Percentiles rank a stretch among this genome's conserved stretches.
Evolutionary conservation across 2,888 invertebrate genomes (phyloP).

Genomic region (Harpagoxenus sublaevis): DNA sequence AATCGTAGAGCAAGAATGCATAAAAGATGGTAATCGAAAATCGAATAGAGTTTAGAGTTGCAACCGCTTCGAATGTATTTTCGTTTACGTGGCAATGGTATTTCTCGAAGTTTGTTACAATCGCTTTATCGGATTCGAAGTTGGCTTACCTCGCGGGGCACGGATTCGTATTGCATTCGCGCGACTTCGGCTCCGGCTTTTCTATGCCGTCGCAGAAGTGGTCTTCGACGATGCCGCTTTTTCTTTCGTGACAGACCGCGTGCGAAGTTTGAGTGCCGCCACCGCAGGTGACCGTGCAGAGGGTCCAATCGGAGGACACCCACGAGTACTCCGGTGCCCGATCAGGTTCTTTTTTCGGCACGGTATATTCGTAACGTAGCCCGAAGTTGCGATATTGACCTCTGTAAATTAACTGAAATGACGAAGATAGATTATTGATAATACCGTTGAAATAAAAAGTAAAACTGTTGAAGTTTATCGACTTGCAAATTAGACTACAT

Average conservation of each 20-base stretch:
- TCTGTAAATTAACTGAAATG: conserved; percentile 81
- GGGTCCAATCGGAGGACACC: conserved; percentile 93
- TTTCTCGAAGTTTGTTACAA: conserved; percentile 43
- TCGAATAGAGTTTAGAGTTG: conserved; percentile 14
- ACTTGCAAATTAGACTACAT: background rate
- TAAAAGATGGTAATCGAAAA: conserved; percentile 37
- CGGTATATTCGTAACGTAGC: conserved; percentile 94
- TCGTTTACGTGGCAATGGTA: conserved; percentile 24
- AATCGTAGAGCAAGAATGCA: background rate
- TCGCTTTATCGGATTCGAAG: conserved; percentile 33
- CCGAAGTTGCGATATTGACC: conserved; percentile 92
- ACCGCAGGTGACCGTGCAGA: conserved; percentile 93
- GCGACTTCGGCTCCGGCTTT: conserved; percentile 85
- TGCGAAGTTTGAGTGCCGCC: conserved; percentile 90
- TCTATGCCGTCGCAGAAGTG: conserved; percentile 86
- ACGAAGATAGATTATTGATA: conserved; percentile 59
- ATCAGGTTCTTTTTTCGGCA: conserved; percentile 89
- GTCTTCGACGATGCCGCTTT: conserved; percentile 89
- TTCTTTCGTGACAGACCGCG: conserved; percentile 88
- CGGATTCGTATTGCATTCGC: conserved; percentile 87
- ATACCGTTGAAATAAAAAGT: conserved; percentile 33
- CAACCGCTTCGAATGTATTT: conserved; percentile 33
- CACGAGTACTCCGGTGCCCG: conserved; percentile 90
- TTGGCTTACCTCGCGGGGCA: conserved; percentile 86
- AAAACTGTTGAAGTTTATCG: background rate